A percentile compares a stretch with the other conserved stretches of the same genome.
phyloP scores from a whole-genome alignment of 2,797 vertebrate species.

The Xenopus petersii region DNA sequence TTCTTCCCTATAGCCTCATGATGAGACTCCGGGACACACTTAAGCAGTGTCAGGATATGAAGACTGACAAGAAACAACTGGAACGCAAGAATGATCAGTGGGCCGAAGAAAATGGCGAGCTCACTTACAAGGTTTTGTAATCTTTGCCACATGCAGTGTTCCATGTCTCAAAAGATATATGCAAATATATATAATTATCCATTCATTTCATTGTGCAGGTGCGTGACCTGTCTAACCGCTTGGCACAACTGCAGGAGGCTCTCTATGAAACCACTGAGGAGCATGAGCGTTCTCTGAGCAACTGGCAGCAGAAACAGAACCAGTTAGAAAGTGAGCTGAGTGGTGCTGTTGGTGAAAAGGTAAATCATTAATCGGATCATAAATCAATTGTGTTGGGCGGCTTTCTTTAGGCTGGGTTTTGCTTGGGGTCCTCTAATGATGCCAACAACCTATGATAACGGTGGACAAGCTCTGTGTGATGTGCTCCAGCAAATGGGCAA shows the following conservation, averaged over 20 bases:
- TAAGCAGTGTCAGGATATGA: constrained; percentile 84
- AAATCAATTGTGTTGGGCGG: too few relatives aligned
- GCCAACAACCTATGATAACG: too few relatives aligned
- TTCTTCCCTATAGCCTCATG: constrained; percentile 67
- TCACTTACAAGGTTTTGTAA: constrained; percentile 78
- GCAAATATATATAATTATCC: too few relatives aligned
- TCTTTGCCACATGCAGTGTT: not conserved
- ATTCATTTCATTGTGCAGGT: constrained; percentile 54
- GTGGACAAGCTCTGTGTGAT: too few relatives aligned
- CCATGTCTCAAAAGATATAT: not conserved
- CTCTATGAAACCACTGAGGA: constrained; percentile 67
- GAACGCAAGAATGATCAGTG: constrained; percentile 84
- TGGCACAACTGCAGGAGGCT: constrained; percentile 66
- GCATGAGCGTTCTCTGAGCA: constrained; percentile 59
- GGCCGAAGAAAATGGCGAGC: constrained; percentile 83
- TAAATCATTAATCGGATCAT: constrained; percentile 26
- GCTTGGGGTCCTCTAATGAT: too few relatives aligned
- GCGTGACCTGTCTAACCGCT: constrained; percentile 65
- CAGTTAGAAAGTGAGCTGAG: constrained; percentile 63
- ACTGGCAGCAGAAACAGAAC: constrained; percentile 59
- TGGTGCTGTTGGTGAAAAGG: constrained; percentile 66
- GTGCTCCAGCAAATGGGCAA: too few relatives aligned
- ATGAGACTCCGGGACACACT: constrained; percentile 78
- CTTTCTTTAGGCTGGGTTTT: too few relatives aligned
- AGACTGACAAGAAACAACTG: constrained; percentile 77